These are phyloP conservation scores for Syngnathus rostellatus DNA, from an alignment of 2,797 vertebrate species.

Conservation along the genomic window DNA sequence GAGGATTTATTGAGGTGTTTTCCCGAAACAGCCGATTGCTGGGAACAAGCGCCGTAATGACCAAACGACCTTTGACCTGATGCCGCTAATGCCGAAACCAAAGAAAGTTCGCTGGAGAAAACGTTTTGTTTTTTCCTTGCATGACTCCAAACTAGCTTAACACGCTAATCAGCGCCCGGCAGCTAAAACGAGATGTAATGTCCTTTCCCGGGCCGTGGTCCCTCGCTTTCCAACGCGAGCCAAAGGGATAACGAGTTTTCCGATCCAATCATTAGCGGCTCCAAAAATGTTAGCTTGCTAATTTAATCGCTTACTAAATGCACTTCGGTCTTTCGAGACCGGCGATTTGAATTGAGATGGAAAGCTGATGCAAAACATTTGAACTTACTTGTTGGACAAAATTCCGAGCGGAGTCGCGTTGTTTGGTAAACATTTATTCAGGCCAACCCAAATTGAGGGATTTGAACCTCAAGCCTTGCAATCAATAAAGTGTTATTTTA, in stretches of 20 bases:
- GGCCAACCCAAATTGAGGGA: no score
- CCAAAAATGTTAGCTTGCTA: slow-evolving; percentile 33
- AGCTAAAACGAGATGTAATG: slow-evolving; percentile 44
- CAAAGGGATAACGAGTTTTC: slow-evolving; percentile 49
- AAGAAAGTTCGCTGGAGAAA: neutral
- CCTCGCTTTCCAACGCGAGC: slow-evolving; percentile 42
- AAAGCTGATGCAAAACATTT: no score
- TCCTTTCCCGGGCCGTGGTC: slow-evolving; percentile 54
- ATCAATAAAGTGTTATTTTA: neutral
- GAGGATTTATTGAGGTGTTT: neutral
- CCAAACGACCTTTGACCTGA: no score
- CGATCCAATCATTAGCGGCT: slow-evolving; percentile 63
- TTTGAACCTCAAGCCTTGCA: neutral
- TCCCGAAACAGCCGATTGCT: neutral
- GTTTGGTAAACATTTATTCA: no score
- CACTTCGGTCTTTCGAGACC: neutral
- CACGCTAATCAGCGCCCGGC: slow-evolving; percentile 55
- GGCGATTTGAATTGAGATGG: neutral
- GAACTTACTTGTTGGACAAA: no score
- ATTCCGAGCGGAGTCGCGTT: no score
- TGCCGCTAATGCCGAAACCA: neutral
- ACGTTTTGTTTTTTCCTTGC: slow-evolving; percentile 14
- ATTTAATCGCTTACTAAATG: slow-evolving; percentile 31
- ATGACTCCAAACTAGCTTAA: slow-evolving; percentile 39
- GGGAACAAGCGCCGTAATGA: neutral